These are phyloP conservation scores for Betta splendens DNA, from an alignment of 2,797 vertebrate species.

Conservation along the genomic window DNA sequence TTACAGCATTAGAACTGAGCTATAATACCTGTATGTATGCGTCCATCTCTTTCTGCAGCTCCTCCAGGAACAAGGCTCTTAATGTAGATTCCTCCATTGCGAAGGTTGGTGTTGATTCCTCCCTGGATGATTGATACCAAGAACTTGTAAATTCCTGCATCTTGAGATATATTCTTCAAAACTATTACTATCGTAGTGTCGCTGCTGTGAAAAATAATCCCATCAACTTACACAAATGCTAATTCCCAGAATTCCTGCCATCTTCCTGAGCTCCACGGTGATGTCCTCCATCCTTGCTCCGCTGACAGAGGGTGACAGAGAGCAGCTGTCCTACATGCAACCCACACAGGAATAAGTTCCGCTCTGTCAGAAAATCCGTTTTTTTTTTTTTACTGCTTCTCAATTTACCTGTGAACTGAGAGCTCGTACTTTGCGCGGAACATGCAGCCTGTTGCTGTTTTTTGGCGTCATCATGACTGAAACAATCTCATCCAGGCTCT, in stretches of 20 bases:
- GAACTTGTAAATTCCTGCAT: too few species aligned
- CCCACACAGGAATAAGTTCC: slow-evolving; percentile 3
- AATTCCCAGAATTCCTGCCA: slow-evolving; percentile 86
- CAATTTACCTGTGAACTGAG: slow-evolving; percentile 71
- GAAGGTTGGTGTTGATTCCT: slow-evolving; percentile 80
- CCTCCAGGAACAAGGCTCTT: slow-evolving; percentile 85
- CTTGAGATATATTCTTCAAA: too few species aligned
- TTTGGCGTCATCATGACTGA: slow-evolving; percentile 75
- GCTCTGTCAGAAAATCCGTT: too few species aligned
- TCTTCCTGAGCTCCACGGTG: slow-evolving; percentile 84
- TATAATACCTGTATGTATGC: slow-evolving; percentile 80
- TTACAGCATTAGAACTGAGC: background rate
- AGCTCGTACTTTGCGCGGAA: slow-evolving; percentile 68
- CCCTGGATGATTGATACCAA: slow-evolving; percentile 73
- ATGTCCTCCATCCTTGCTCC: slow-evolving; percentile 70
- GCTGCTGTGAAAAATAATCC: background rate
- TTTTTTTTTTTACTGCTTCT: background rate
- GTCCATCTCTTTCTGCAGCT: slow-evolving; percentile 84
- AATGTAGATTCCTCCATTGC: slow-evolving; percentile 84
- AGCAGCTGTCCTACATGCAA: slow-evolving; percentile 69
- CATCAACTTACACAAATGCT: slow-evolving; percentile 84
- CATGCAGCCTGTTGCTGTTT: slow-evolving; percentile 57
- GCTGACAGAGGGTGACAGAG: slow-evolving; percentile 49
- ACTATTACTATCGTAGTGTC: too few species aligned
- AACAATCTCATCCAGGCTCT: slow-evolving; percentile 73